A percentile compares a stretch with the other conserved stretches of the same genome.
phyloP scores from a whole-genome alignment of 2,113 vertebrate species.

The Scortum barcoo region DNA sequence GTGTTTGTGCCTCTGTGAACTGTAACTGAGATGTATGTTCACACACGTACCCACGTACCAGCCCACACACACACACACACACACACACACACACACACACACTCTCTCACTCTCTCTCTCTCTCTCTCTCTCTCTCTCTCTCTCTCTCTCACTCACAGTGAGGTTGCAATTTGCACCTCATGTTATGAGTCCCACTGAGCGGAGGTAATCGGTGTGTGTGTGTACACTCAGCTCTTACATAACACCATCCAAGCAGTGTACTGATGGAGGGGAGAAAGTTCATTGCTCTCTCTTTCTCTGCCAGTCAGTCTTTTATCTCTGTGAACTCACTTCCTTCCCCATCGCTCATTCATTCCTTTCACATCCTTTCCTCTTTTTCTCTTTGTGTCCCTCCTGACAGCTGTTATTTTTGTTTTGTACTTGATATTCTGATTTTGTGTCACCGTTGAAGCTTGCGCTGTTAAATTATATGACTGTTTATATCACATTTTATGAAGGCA shows the following conservation, averaged over 20 bases:
- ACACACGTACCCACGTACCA: conserved; percentile 9
- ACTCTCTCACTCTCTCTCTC: too few relatives aligned
- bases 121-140: conserved; percentile 3
- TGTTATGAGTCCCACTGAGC: conserved; percentile 70
- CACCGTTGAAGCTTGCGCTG: not conserved
- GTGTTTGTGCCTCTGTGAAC: conserved; percentile 31
- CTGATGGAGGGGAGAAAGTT: conserved; percentile 72
- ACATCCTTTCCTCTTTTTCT: conserved; percentile 47
- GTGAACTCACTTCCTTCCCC: conserved; percentile 70
- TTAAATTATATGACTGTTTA: conserved; percentile 21
- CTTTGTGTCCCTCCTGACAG: conserved; percentile 9
- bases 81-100: not conserved
- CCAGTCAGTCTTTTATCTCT: conserved; percentile 68
- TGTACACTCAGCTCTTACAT: conserved; percentile 74
- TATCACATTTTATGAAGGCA: not conserved
- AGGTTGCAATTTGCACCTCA: conserved; percentile 40
- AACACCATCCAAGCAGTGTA: conserved; percentile 66
- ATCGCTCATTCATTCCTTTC: conserved; percentile 57
- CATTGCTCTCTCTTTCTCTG: conserved; percentile 41
- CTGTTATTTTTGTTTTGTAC: conserved; percentile 25
- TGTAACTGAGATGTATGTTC: conserved; percentile 55
- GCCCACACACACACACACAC: conserved; percentile 7
- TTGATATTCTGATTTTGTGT: not conserved
- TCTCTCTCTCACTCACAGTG: conserved; percentile 15
- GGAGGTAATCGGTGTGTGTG: conserved; percentile 73